Evolutionary conservation across 1,140 invertebrate species (phyloP).

Genomic region (Bombus ignitus): DNA sequence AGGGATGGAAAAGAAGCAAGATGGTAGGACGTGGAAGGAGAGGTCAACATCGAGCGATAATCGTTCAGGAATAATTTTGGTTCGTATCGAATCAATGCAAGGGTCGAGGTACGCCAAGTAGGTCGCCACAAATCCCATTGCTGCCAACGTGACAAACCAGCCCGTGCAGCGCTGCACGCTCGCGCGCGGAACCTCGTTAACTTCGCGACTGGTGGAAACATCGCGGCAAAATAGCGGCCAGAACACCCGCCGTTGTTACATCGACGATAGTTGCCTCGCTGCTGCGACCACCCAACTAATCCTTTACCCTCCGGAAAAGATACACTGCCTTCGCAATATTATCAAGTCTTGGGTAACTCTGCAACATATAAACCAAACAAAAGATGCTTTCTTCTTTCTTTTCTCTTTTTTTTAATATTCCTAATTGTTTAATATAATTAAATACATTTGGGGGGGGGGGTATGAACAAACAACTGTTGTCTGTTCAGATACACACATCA

Average conservation of each 20-base stretch:
- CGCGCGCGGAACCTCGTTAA: slow-evolving; percentile 60
- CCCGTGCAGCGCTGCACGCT: slow-evolving; percentile 48
- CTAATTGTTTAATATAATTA: too few relatives aligned
- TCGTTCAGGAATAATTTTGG: slow-evolving; percentile 75
- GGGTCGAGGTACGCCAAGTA: slow-evolving; percentile 82
- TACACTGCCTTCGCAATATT: too few relatives aligned
- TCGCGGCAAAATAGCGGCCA: background rate
- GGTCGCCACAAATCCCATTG: slow-evolving; percentile 79
- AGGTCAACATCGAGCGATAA: slow-evolving; percentile 62
- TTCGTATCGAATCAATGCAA: slow-evolving; percentile 79
- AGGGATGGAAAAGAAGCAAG: background rate
- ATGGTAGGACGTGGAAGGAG: background rate
- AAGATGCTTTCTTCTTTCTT: too few relatives aligned
- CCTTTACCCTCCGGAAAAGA: background rate
- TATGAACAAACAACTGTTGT: too few relatives aligned
- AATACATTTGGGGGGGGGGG: too few relatives aligned
- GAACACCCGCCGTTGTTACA: background rate
- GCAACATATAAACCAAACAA: too few relatives aligned
- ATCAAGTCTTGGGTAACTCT: background rate
- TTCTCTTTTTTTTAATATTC: too few relatives aligned
- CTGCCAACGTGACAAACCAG: slow-evolving; percentile 72
- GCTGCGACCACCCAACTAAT: background rate
- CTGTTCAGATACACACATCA: too few relatives aligned
- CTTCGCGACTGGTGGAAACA: slow-evolving; percentile 21
- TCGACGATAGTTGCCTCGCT: background rate